Conservation (phyloP, 1,140 invertebrate genomes). For the Lordiphosa stackelbergi region DNA sequence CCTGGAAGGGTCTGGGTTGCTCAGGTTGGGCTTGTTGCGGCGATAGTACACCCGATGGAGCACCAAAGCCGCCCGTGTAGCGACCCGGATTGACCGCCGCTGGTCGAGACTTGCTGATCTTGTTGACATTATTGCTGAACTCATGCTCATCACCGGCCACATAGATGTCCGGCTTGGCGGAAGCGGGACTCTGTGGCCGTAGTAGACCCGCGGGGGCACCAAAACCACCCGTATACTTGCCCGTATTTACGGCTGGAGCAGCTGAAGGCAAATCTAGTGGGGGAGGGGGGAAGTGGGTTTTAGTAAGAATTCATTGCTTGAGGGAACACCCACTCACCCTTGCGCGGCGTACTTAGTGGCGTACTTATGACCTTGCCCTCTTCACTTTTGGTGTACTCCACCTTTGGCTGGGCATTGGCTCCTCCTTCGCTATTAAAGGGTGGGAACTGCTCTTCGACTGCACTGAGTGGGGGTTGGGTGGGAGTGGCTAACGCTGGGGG, state of each 20-base stretch:
- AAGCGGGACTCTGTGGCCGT: constrained; percentile 22
- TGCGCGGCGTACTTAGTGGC: constrained; percentile 40
- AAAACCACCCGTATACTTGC: constrained; percentile 64
- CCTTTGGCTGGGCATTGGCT: constrained; percentile 21
- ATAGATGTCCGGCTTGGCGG: constrained; percentile 42
- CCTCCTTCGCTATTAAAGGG: constrained; percentile 24
- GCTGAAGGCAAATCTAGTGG: constrained; percentile 21
- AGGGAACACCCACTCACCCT: constrained; percentile 27
- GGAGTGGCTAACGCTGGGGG: constrained; percentile 7
- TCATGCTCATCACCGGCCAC: constrained; percentile 52
- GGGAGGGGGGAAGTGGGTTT: background rate
- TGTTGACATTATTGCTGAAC: constrained; percentile 23
- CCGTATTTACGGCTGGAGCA: constrained; percentile 19
- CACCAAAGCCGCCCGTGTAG: constrained; percentile 56
- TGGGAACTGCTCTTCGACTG: constrained; percentile 32
- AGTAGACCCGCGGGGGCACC: constrained; percentile 62
- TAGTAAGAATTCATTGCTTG: background rate
- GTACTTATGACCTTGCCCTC: constrained; percentile 74
- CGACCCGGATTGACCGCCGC: constrained; percentile 36
- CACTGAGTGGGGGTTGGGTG: constrained; percentile 2
- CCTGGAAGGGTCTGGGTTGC: constrained; percentile 55
- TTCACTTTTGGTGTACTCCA: constrained; percentile 69
- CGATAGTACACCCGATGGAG: constrained; percentile 45
- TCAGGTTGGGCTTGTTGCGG: constrained; percentile 19
- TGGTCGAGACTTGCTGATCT: constrained; percentile 30